A percentile compares a stretch with the other conserved stretches of the same genome.
phyloP scores from a whole-genome alignment of 1,140 invertebrate species.

The Leguminivora glycinivorella region DNA sequence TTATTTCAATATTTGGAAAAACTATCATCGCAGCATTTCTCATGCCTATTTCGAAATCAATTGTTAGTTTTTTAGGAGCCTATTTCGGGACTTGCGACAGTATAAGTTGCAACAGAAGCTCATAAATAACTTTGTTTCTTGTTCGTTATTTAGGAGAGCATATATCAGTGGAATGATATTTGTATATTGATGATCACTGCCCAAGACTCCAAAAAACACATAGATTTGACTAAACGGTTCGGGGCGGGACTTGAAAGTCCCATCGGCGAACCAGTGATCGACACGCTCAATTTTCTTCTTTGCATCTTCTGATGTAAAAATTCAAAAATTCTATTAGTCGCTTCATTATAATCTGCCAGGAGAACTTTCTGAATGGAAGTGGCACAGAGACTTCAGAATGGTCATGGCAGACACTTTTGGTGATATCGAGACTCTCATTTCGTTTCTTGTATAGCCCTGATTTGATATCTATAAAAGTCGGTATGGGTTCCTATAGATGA shows the following conservation, averaged over 20 bases:
- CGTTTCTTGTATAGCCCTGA: conserved; percentile 6
- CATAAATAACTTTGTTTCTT: neutral
- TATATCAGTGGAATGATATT: conserved; percentile 1
- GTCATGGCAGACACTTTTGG: conserved; percentile 2
- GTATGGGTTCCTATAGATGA: neutral
- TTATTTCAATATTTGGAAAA: neutral
- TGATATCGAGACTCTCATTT: neutral
- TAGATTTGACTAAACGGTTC: neutral
- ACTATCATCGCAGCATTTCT: conserved; percentile 3
- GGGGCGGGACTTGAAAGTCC: neutral
- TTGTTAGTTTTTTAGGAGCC: neutral
- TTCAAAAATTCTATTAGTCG: neutral
- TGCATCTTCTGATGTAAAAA: neutral
- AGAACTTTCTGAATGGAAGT: neutral
- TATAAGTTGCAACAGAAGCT: conserved; percentile 14
- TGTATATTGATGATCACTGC: neutral
- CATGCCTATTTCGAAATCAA: conserved; percentile 3
- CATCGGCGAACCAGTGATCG: conserved; percentile 6
- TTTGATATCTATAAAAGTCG: neutral
- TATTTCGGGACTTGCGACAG: neutral
- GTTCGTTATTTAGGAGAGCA: neutral
- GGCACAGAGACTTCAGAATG: neutral
- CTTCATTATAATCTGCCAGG: conserved; percentile 2
- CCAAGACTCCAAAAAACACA: neutral
- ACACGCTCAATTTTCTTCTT: neutral